These are phyloP conservation scores for Nysson spinosus DNA, from an alignment of 2,888 invertebrate genomes.

Conservation along the genomic window DNA sequence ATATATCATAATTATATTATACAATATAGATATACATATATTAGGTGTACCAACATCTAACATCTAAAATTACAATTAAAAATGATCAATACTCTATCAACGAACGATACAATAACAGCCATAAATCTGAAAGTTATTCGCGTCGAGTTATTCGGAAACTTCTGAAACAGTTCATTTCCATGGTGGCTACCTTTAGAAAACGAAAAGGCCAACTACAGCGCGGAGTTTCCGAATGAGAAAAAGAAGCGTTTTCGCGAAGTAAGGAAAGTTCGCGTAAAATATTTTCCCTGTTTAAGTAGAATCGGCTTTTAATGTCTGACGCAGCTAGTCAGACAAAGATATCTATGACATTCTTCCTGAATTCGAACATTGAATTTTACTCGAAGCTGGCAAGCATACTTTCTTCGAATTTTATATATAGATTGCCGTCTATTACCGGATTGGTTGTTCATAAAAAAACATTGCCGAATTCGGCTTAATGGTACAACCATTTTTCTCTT, in stretches of 20 bases:
- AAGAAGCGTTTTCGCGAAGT: constrained; percentile 1
- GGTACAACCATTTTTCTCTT: neutral
- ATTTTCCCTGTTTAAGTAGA: constrained; percentile 9
- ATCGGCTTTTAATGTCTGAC: too few relatives aligned
- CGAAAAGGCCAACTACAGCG: constrained; percentile 2
- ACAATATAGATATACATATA: too few relatives aligned
- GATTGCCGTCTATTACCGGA: constrained; percentile 11
- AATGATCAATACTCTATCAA: too few relatives aligned
- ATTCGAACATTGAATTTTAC: neutral
- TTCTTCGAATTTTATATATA: constrained; percentile 1
- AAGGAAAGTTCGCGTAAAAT: constrained; percentile 6
- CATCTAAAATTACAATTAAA: too few relatives aligned
- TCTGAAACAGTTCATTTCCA: constrained; percentile 41
- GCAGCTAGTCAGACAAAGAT: neutral
- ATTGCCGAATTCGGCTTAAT: neutral
- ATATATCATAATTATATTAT: too few relatives aligned
- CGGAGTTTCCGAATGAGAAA: constrained; percentile 3
- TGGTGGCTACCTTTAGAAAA: constrained; percentile 9
- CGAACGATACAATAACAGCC: constrained; percentile 3
- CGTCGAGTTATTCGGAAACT: constrained; percentile 25
- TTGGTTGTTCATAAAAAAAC: constrained; percentile 16
- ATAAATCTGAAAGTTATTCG: constrained; percentile 37
- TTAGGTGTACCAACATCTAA: too few relatives aligned
- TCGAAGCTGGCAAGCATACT: neutral
- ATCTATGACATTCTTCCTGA: neutral